These are phyloP conservation scores for Phytoseiulus persimilis DNA, from an alignment of 2,888 invertebrate genomes.

Conservation along the genomic window DNA sequence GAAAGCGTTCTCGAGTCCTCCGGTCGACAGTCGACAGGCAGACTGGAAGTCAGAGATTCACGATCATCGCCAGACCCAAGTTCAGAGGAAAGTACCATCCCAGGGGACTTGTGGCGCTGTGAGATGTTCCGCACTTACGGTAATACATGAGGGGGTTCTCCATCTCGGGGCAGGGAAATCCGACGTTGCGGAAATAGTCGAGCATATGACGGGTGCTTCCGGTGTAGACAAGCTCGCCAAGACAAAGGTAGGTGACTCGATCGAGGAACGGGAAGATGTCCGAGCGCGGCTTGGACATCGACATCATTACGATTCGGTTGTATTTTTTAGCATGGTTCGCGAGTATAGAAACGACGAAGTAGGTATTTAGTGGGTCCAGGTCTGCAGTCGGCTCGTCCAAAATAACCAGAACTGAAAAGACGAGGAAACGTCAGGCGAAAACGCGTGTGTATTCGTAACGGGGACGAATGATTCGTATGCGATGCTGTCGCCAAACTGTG, in stretches of 20 bases:
- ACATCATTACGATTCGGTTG: slow-evolving; percentile 77
- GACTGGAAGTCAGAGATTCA: slow-evolving; percentile 53
- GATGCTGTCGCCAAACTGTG: slow-evolving; percentile 11
- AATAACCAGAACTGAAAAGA: slow-evolving; percentile 63
- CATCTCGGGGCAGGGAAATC: slow-evolving; percentile 89
- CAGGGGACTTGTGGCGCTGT: no score
- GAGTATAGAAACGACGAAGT: slow-evolving; percentile 83
- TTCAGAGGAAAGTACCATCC: no score
- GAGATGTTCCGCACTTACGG: slow-evolving; percentile 58
- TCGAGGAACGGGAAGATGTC: slow-evolving; percentile 94
- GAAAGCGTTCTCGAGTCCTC: slow-evolving; percentile 76
- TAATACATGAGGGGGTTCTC: slow-evolving; percentile 98
- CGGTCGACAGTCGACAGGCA: slow-evolving; percentile 68
- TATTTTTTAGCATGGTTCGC: slow-evolving; percentile 78
- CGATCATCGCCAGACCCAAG: no score
- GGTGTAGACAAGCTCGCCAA: slow-evolving; percentile 55
- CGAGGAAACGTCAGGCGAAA: slow-evolving; percentile 36
- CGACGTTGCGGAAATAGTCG: slow-evolving; percentile 87
- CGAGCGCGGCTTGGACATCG: slow-evolving; percentile 83
- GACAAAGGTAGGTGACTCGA: slow-evolving; percentile 75
- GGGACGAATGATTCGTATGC: slow-evolving; percentile 31
- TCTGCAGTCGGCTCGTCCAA: slow-evolving; percentile 85
- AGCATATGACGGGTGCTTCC: slow-evolving; percentile 84
- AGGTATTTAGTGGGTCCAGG: slow-evolving; percentile 86
- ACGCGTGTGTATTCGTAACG: no score